Conservation (phyloP, 2,113 vertebrate species). For the Oncorhynchus mykiss region DNA sequence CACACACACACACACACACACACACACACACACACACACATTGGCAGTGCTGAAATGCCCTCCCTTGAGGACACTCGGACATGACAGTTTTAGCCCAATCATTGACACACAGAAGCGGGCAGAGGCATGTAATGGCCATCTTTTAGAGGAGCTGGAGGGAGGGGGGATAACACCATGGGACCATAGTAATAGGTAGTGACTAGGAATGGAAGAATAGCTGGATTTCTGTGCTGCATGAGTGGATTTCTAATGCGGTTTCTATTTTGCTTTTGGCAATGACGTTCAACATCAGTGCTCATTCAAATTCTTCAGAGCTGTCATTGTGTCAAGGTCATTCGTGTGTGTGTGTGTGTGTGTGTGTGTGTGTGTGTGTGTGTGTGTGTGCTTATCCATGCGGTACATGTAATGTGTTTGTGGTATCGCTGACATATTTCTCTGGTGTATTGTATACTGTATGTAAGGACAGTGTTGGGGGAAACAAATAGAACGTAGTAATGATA, state of each 20-base stretch:
- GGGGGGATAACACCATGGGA: too few species aligned
- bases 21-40: not conserved
- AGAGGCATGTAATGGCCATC: too few species aligned
- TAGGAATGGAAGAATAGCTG: too few species aligned
- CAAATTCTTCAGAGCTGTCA: not conserved
- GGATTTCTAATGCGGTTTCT: not conserved
- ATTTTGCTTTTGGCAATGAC: not conserved
- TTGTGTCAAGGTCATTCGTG: too few species aligned
- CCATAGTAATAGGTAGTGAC: too few species aligned
- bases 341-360: not conserved
- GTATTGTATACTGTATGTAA: too few species aligned
- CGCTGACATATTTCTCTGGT: too few species aligned
- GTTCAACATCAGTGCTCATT: not conserved
- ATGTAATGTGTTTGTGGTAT: not conserved
- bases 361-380: not conserved
- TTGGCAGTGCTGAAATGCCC: slow-evolving; percentile 16
- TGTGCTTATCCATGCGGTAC: not conserved
- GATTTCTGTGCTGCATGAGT: too few species aligned
- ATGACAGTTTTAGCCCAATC: slow-evolving; percentile 12
- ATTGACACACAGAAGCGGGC: slow-evolving; percentile 30
- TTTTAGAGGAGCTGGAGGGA: too few species aligned
- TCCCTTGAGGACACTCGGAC: slow-evolving; percentile 35
- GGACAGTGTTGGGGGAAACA: too few species aligned
- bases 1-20: slow-evolving; percentile 7
- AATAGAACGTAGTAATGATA: too few species aligned